Base-by-base conservation (phyloP, 1,140 invertebrate genomes). In the Diabrotica undecimpunctata region DNA sequence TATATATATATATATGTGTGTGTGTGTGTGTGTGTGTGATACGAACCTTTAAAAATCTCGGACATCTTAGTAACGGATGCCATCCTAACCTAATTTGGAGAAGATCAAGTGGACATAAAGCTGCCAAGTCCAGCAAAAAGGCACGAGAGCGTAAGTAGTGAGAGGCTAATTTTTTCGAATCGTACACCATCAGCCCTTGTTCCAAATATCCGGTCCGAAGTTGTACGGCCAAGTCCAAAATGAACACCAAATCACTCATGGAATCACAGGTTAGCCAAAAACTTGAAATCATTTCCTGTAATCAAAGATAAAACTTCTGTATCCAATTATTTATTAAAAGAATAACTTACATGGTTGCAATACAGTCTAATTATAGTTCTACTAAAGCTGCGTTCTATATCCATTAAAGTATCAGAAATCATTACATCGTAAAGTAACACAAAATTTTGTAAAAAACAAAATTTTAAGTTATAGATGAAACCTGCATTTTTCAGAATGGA, bases 201-300 rank as follows among this genome's bases (percentile, higher is more conserved):
- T 97, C 94, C 64, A 97, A 82, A 77, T 97, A 97, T n/a, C 95
- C 95, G 37, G 96, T 98, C 54, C 95, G 84, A 71, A 97, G 89
- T 79, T 97, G 95, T 46, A 97, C 91, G 14, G 87, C 84, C 55
- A 97, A 88, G 79, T 98, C 95, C 37, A 93, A 73, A 13, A 95
- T 81, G 81, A 95, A 97, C 53, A 96, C 87, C 36, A 92, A 70
- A 80, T 97, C 95, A 67, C 90, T 91, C 65, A 96, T 83, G 59
- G 84, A 86, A 80, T 97, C 95, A 74, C 90, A 89, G 37, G 85
- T 79, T 62, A 91, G 81, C 95, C 95, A 97, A 70, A 89, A 86
- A 9, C 79, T 82, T 25, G 87, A 84, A 58, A 85, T 83, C 79
- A 88, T 79, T 70, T 83, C 82, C 83, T 90, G 84, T 39, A 74